Percentiles rank a stretch among this genome's conserved stretches.
phyloP scores from a whole-genome alignment of 1,140 invertebrate species.

The Tachypleus tridentatus region DNA sequence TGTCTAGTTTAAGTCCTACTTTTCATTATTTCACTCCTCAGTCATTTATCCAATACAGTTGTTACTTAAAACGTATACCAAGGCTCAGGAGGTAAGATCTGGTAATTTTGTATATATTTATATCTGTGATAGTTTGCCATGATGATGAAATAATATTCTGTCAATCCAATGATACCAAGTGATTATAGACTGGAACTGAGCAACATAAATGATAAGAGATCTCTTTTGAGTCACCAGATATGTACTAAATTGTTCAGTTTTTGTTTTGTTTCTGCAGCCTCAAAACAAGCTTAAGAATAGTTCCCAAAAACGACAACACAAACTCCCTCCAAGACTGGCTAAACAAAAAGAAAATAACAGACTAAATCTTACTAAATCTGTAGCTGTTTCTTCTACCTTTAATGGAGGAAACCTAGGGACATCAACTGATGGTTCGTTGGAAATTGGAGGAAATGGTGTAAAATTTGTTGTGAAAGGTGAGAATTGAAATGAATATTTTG shows the following conservation, averaged over 20 bases:
- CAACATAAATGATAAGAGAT: too few species aligned
- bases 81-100: too few species aligned
- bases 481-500: too few species aligned
- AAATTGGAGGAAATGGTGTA: too few species aligned
- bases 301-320: slow-evolving; percentile 41
- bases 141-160: slow-evolving; percentile 28
- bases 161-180: slow-evolving; percentile 30
- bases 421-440: too few species aligned
- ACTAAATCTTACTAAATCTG: not conserved
- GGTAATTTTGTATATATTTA: not conserved
- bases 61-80: not conserved
- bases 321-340: slow-evolving; percentile 65
- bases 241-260: too few species aligned
- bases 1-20: too few species aligned
- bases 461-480: too few species aligned
- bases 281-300: slow-evolving; percentile 16
- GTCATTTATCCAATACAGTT: not conserved
- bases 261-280: not conserved
- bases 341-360: slow-evolving; percentile 50
- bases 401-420: too few species aligned
- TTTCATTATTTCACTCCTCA: too few species aligned
- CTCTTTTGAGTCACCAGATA: too few species aligned
- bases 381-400: too few species aligned
- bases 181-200: not conserved
- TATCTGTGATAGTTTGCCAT: slow-evolving; percentile 1